Conservation (phyloP, 2,113 vertebrate species). For the Fregata magnificens region DNA sequence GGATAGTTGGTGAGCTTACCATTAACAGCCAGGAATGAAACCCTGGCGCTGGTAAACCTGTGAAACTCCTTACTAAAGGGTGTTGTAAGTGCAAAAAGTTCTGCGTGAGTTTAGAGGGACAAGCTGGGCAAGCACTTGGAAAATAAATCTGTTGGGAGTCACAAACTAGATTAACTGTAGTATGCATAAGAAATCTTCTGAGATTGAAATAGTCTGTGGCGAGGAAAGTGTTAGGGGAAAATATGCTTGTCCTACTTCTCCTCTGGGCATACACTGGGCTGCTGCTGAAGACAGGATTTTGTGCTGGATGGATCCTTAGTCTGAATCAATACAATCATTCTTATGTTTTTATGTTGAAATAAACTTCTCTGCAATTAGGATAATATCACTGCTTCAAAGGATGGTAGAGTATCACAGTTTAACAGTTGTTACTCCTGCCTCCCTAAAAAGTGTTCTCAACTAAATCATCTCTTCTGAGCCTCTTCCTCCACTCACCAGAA, state of each 20-base stretch:
- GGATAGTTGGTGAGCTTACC: neutral
- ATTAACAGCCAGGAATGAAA: neutral
- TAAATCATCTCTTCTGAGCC: neutral
- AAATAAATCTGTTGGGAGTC: neutral
- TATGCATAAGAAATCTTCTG: neutral
- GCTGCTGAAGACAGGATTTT: neutral
- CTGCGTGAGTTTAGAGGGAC: neutral
- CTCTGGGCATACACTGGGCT: neutral
- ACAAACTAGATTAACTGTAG: neutral
- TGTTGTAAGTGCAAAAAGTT: neutral
- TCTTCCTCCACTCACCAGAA: neutral
- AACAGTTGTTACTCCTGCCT: neutral
- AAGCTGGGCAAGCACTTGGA: neutral
- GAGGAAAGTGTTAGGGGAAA: neutral
- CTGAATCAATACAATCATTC: neutral
- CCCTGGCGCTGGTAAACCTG: neutral
- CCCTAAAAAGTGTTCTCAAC: neutral
- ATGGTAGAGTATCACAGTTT: neutral
- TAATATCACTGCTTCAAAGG: neutral
- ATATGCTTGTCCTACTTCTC: neutral
- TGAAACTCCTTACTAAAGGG: neutral
- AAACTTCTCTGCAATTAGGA: neutral
- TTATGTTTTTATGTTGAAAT: neutral
- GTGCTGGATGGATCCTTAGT: neutral
- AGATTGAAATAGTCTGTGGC: neutral